phyloP scores from a whole-genome alignment of 2,888 invertebrate genomes.

The Microplitis deprimator region DNA sequence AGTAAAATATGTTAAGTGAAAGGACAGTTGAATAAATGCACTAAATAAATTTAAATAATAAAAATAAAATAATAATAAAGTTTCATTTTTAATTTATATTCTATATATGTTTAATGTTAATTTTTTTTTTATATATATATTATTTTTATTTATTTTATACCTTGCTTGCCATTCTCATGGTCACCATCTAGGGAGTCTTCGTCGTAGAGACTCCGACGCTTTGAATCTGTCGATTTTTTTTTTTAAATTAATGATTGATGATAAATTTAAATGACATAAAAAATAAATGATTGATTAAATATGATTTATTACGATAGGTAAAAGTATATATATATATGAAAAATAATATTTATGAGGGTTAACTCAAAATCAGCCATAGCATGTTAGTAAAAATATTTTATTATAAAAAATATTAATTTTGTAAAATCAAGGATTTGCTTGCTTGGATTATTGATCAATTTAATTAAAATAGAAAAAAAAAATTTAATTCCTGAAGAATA shows the following conservation, averaged over 20 bases:
- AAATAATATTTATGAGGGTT: background rate
- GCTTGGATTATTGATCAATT: background rate
- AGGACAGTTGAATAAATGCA: background rate
- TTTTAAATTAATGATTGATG: slow-evolving; percentile 8
- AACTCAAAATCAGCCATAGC: slow-evolving; percentile 12
- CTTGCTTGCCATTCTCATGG: slow-evolving; percentile 67
- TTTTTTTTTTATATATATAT: slow-evolving; percentile 7
- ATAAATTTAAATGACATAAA: background rate
- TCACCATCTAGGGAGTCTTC: slow-evolving; percentile 70
- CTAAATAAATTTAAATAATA: background rate
- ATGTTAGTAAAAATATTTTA: background rate
- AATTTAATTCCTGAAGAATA: background rate
- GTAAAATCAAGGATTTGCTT: background rate
- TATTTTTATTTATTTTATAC: slow-evolving; percentile 54
- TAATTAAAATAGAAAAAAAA: background rate
- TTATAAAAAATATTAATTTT: background rate
- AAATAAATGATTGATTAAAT: background rate
- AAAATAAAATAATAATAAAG: too few relatives aligned
- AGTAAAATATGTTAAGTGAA: background rate
- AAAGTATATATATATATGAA: background rate
- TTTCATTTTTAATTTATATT: background rate
- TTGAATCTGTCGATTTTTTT: slow-evolving; percentile 64
- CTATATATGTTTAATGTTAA: background rate
- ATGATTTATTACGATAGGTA: background rate
- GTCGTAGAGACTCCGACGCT: slow-evolving; percentile 68